A percentile compares a stretch with the other conserved stretches of the same genome.
Conservation (phyloP, 2,113 vertebrate species). For the Epinephelus lanceolatus region DNA sequence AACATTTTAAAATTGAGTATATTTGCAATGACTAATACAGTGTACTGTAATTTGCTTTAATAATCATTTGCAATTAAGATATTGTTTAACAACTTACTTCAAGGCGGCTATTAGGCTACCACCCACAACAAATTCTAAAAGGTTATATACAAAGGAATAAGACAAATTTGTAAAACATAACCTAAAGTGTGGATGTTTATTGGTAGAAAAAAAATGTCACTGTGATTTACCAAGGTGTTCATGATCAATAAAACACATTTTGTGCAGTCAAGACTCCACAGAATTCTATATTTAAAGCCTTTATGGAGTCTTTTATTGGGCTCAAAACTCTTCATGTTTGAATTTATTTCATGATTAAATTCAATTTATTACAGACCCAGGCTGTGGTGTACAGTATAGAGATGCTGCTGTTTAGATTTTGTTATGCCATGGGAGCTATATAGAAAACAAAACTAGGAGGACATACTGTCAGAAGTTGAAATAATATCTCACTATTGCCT, state of each 20-base stretch:
- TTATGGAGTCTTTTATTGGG: neutral
- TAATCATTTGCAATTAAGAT: conserved; percentile 26
- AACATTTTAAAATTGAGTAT: conserved; percentile 2
- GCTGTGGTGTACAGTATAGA: neutral
- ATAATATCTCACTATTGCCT: neutral
- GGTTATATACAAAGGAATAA: neutral
- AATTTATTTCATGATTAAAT: neutral
- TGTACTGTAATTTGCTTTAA: neutral
- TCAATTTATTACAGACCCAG: neutral
- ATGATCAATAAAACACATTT: conserved; percentile 27
- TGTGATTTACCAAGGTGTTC: neutral
- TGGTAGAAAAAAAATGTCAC: neutral
- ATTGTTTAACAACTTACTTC: conserved; percentile 16
- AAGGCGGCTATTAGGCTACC: neutral
- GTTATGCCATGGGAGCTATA: neutral
- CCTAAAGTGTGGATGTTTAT: conserved; percentile 5
- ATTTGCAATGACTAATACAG: conserved; percentile 7
- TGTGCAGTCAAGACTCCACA: neutral
- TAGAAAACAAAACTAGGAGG: neutral
- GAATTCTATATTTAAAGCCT: neutral
- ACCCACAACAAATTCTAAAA: neutral
- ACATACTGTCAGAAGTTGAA: neutral
- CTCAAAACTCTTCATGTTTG: neutral
- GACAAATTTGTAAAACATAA: neutral
- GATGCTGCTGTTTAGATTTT: neutral